These are phyloP conservation scores for Picus viridis DNA, from an alignment of 2,797 vertebrate species.

Conservation along the genomic window DNA sequence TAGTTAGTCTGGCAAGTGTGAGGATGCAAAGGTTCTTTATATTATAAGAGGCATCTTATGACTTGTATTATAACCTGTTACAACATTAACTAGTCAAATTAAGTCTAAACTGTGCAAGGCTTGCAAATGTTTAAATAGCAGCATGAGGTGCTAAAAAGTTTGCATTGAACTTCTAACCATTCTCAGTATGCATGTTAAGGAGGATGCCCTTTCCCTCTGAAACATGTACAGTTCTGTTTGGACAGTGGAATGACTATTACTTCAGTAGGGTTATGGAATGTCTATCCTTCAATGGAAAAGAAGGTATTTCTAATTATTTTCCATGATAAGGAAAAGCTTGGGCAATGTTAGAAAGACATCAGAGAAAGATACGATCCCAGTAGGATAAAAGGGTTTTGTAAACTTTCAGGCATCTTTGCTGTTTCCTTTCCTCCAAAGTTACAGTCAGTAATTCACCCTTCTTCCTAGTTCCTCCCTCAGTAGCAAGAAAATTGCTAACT, in stretches of 20 bases:
- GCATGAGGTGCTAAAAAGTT: neutral
- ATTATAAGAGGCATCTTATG: neutral
- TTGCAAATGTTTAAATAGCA: neutral
- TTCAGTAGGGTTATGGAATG: neutral
- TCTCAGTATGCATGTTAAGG: neutral
- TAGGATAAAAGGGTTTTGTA: neutral
- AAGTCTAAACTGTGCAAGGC: neutral
- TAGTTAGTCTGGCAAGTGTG: neutral
- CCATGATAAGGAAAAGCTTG: neutral
- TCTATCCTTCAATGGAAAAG: neutral
- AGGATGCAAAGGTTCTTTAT: neutral
- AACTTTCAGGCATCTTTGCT: neutral
- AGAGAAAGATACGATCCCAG: neutral
- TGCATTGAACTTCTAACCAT: neutral
- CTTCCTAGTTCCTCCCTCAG: neutral
- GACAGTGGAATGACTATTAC: neutral
- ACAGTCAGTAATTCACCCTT: neutral
- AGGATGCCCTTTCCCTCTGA: neutral
- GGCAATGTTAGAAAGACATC: neutral
- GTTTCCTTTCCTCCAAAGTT: neutral
- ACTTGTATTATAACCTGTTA: neutral
- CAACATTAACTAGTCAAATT: neutral
- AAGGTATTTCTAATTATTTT: neutral
- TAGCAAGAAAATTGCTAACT: neutral
- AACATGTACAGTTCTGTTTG: fast-evolving